Base-by-base conservation (phyloP, 2,888 invertebrate species). In the Endomychus coccineus region DNA sequence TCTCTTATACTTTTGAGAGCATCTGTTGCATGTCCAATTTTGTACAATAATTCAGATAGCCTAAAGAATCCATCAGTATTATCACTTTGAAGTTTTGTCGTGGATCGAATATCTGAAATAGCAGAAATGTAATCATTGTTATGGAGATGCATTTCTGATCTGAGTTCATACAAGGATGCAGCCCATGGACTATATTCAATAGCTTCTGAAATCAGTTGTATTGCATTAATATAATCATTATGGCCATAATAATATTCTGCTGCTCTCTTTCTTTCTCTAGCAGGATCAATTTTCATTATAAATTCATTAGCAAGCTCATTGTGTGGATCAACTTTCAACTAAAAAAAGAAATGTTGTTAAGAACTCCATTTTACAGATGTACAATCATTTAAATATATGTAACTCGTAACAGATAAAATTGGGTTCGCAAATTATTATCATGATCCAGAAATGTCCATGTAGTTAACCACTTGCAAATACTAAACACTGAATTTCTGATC, bases 1-100 rank as follows among this genome's bases (percentile, higher is more conserved):
- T 98, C 96, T 12, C 98, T 80, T 46, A 98, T 83, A 67, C 96
- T 91, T 67, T 81, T 86, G 21, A 98, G 71, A 1, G 94, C 78
- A 53, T 92, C 92, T 12, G 84, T 83, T 28, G 91, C 88, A 53
- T 96, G 90, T 2, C 97, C 98, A 36, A 92, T 74, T 49, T 80
- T 76, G 68, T 98, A 98, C 34, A 92, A 77, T 42, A 97, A 68
- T 36, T 75, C 71, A 28, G 94, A 80, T n/a, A 97, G 73, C 46
- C 86, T 82, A 53, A 76, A 77, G 66, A 77, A 87, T 0, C 91
- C 94, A 38, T 77, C 78, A 0, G 94, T 95, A 59, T 92, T 91
- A 69, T 99, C 98, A 48, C 86, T 80, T 41, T 84, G 78, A 40
- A 98, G 73, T 52, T 94, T 89, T 39, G 94, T 91, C 23, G 91